phyloP scores from a whole-genome alignment of 1,140 invertebrate genomes.

The Eulimnadia texana region DNA sequence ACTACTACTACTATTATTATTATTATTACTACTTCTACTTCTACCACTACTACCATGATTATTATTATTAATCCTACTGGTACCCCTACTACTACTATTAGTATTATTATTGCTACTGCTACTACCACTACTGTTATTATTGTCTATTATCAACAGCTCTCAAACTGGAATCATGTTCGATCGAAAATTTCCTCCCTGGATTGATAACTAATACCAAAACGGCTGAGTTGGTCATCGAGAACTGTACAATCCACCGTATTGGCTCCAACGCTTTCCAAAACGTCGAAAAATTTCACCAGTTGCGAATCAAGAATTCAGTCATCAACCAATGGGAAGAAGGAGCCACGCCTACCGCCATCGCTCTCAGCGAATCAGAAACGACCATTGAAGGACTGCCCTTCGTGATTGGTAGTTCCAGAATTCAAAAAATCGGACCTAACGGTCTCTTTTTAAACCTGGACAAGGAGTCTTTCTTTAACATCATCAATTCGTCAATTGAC shows the following conservation, averaged over 20 bases:
- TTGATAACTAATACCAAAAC: background rate
- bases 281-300: background rate
- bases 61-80: too few relatives aligned
- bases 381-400: background rate
- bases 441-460: background rate
- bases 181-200: background rate
- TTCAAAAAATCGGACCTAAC: background rate
- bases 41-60: too few relatives aligned
- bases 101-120: too few relatives aligned
- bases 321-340: background rate
- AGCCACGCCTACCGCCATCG: background rate
- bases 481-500: slow-evolving; percentile 8
- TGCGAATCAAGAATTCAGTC: background rate
- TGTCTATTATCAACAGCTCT: too few relatives aligned
- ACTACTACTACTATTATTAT: too few relatives aligned
- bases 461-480: background rate
- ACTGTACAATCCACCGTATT: background rate
- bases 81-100: too few relatives aligned
- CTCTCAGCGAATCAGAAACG: background rate
- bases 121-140: too few relatives aligned
- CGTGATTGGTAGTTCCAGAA: background rate
- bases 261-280: background rate
- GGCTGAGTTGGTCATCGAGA: background rate
- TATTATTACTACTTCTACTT: too few relatives aligned
- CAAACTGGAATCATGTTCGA: background rate